phyloP scores from a whole-genome alignment of 2,113 vertebrate species.

The Genyomyrus donnyi region DNA sequence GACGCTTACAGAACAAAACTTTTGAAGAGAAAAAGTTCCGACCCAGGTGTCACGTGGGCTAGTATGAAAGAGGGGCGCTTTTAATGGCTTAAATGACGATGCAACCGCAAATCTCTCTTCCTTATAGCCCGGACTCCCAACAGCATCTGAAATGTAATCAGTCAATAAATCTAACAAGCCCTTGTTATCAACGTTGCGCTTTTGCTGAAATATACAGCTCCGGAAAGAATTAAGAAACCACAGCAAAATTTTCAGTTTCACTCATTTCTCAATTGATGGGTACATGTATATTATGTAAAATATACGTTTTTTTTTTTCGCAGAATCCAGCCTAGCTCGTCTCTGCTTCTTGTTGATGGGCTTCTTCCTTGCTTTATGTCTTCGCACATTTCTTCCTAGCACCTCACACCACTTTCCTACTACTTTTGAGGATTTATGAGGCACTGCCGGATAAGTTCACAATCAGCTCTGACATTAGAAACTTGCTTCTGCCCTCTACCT shows the following conservation, averaged over 20 bases:
- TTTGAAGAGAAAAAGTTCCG: neutral
- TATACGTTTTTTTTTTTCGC: neutral
- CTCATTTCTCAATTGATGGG: neutral
- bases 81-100: neutral
- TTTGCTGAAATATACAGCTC: neutral
- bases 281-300: neutral
- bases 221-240: neutral
- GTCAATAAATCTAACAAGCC: neutral
- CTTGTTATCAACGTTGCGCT: neutral
- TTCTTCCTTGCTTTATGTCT: neutral
- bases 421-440: too few species aligned
- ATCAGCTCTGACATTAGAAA: too few species aligned
- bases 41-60: conserved; percentile 6
- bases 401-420: too few species aligned
- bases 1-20: conserved; percentile 5
- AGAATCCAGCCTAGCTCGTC: neutral
- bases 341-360: neutral
- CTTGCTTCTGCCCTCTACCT: too few species aligned
- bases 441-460: too few species aligned
- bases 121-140: neutral
- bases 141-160: neutral
- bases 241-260: neutral
- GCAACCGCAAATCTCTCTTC: neutral
- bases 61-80: neutral
- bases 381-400: too few species aligned